Evolutionary conservation across 2,797 vertebrate genomes (phyloP), one percentile per base, ranked within the genome.

Genomic region (Esox masquinongy): DNA sequence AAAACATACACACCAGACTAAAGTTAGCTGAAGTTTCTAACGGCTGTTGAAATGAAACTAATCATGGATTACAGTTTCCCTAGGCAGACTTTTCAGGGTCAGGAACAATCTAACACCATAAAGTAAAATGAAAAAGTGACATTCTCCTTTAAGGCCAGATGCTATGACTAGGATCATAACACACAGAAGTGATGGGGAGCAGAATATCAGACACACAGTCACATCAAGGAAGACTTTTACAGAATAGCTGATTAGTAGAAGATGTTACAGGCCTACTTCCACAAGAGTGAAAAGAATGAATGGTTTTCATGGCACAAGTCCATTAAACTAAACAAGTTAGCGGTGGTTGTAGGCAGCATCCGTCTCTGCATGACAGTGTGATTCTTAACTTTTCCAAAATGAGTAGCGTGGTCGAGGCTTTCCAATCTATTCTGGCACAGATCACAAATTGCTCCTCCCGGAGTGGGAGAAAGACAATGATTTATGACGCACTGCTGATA

Each of bases 401-500:
- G 22, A 26, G 17, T 61, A 19, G 68, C 19, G 19, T 22, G 53
- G 68, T 50, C 29, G 70, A 71, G 78, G 70, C 66, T 77, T 70
- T 77, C 56, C 79, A 29, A 68, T 17, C 73, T 17, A 39, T 56
- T 70, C 77, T 79, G 80, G 79, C 79, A 81, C 77, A 29, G 24
- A 59, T 70, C 29, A 71, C 31, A 4, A 63, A 72, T 61, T 6
- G 74, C 70, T 61, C 70, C 75, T 61, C 79, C 64, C 66, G 77
- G 78, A 77, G 29, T 74, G 75, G 75, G 83, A 83, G 77, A 72
- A 51, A 43, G 75, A 72, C 68, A 51, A 51, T 77, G 75, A 72
- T 77, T 72, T 67, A 77, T 72, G 75, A 81, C 80, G 75, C 79
- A 79, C 64, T 77, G 80, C 64, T 85, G 84, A 88, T 84, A 82